A percentile compares a stretch with the other conserved stretches of the same genome.
Conservation (phyloP, 2,888 invertebrate genomes). For the Erebia epiphron region DNA sequence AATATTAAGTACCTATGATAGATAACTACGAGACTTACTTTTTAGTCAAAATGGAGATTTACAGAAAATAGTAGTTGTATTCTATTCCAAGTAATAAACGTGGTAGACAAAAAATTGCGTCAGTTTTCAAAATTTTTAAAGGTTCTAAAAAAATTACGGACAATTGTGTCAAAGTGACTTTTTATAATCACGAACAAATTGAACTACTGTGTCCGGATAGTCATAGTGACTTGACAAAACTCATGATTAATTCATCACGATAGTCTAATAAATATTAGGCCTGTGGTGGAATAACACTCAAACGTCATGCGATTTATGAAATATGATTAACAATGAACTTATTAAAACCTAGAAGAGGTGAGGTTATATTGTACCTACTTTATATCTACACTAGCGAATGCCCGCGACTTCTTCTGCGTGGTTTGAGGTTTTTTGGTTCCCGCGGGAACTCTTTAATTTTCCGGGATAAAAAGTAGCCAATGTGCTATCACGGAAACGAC, state of each 20-base stretch:
- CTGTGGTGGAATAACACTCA: too few relatives aligned
- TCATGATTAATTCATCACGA: background rate
- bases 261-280: background rate
- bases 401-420: too few relatives aligned
- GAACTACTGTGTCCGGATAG: background rate
- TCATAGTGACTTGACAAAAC: constrained; percentile 11
- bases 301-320: too few relatives aligned
- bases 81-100: background rate
- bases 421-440: too few relatives aligned
- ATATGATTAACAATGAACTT: too few relatives aligned
- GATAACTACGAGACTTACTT: background rate
- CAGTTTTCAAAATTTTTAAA: background rate
- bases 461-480: too few relatives aligned
- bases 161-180: constrained; percentile 2
- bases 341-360: too few relatives aligned
- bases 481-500: too few relatives aligned
- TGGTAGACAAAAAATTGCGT: constrained; percentile 7
- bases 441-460: too few relatives aligned
- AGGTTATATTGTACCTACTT: background rate
- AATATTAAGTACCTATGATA: too few relatives aligned
- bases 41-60: background rate
- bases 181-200: constrained; percentile 5
- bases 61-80: background rate
- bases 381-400: background rate
- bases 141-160: background rate